Evolutionary conservation across 2,888 invertebrate genomes (phyloP), one percentile per base, ranked within the genome.

Genomic region (Nysson spinosus): DNA sequence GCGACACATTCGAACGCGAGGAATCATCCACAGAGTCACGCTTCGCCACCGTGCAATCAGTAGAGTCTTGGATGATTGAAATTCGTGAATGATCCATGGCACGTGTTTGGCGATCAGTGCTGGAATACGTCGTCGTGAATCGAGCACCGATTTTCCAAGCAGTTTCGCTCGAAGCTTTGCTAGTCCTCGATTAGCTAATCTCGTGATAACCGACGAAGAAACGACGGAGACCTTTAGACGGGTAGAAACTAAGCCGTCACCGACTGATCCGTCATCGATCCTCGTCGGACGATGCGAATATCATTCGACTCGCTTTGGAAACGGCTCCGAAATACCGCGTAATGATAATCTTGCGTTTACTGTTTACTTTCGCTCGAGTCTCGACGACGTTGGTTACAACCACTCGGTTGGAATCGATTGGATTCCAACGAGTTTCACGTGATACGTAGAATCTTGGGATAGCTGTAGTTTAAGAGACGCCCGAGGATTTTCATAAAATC

Each of bases 1-100:
- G 92, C 92, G 74, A 78, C 79, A 11, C 83, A 84, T 44, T 71
- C 80, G 16, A 83, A 80, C 42, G 63, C 83, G 0, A 77, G 85
- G 34, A 82, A 78, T 57, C 85, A 85, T 66, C 78, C 81, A 4
- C 83, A 83, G 63, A 67, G 79, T 28, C 84, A 85, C 65, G 75
- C 83, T n/a, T 78, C 83, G 7, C 81, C 85, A 16, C 83, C 85
- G 9, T 85, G 85, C 75, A 85, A 84, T 69, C 83, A 83, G 72
- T 84, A 80, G 51, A 17, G 4, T 9, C 16, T 16, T 14, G 16
- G 22, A n/a, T n/a, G n/a, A n/a, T n/a, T n/a, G n/a, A n/a, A n/a
- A n/a, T n/a, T n/a, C n/a, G n/a, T n/a, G n/a, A n/a, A n/a, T n/a
- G n/a, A n/a, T n/a, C n/a, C n/a, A n/a, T n/a, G n/a, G n/a, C n/a